phyloP scores from a whole-genome alignment of 2,888 invertebrate species.

The Leucania comma region DNA sequence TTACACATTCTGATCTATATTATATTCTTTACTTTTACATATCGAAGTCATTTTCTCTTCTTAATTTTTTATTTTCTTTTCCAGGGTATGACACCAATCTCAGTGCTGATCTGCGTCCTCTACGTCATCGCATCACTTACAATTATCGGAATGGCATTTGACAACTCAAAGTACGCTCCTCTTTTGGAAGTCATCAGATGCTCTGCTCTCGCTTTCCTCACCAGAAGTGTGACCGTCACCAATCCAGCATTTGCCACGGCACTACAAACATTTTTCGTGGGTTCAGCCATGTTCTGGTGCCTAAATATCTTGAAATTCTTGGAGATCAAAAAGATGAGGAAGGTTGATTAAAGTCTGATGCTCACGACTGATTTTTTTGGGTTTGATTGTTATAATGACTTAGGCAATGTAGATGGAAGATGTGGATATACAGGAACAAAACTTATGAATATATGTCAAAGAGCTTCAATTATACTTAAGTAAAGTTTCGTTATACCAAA shows the following conservation, averaged over 20 bases:
- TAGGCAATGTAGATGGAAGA: constrained; percentile 15
- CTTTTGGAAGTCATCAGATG: constrained; percentile 92
- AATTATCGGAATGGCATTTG: constrained; percentile 93
- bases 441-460: background rate
- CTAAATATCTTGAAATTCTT: constrained; percentile 91
- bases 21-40: too few relatives aligned
- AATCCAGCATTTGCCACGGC: constrained; percentile 81
- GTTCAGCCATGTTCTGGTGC: constrained; percentile 92
- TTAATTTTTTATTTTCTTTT: constrained; percentile 64
- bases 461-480: background rate
- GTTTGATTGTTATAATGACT: constrained; percentile 23
- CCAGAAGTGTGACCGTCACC: constrained; percentile 82
- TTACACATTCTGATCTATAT: too few relatives aligned
- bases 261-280: constrained; percentile 90
- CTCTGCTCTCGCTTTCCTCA: constrained; percentile 89
- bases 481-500: background rate
- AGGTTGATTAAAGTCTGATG: constrained; percentile 50
- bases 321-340: constrained; percentile 86
- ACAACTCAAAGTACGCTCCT: constrained; percentile 91
- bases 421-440: constrained; percentile 1
- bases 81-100: constrained; percentile 92
- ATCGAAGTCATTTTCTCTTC: background rate
- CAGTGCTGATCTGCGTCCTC: constrained; percentile 90
- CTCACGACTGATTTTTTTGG: constrained; percentile 45
- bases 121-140: constrained; percentile 93